Percentiles rank a stretch among this genome's conserved stretches.
Conservation (phyloP, 2,797 vertebrate genomes). For the Chloroceryle amazona region DNA sequence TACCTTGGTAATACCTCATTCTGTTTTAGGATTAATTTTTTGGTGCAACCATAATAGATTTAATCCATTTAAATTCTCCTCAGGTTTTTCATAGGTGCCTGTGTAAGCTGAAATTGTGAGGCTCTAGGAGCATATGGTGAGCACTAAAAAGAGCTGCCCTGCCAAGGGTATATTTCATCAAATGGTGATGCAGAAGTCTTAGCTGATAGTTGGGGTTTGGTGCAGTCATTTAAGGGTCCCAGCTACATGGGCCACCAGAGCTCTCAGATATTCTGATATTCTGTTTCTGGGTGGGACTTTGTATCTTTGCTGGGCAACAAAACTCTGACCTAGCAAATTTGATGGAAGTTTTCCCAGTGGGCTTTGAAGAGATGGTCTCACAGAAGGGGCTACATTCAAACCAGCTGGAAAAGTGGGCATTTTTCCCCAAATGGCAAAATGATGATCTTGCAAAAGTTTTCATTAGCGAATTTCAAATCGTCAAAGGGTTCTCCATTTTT, state of each 20-base stretch:
- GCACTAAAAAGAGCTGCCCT: background rate
- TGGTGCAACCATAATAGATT: background rate
- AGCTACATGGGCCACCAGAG: background rate
- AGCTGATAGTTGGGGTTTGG: background rate
- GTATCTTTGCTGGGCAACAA: background rate
- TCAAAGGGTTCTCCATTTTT: background rate
- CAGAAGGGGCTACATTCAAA: background rate
- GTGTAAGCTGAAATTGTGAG: background rate
- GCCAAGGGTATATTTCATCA: background rate
- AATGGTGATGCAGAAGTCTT: background rate
- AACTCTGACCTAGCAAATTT: background rate
- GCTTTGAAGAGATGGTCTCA: background rate
- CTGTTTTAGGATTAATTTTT: background rate
- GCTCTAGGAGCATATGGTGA: background rate
- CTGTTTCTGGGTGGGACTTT: background rate
- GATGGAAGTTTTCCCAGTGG: background rate
- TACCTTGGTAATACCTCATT: background rate
- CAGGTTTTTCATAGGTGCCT: background rate
- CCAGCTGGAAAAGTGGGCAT: background rate
- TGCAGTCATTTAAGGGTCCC: background rate
- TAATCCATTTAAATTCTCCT: background rate
- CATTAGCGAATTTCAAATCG: slow-evolving; percentile 8
- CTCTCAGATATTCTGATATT: background rate
- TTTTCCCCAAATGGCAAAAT: background rate
- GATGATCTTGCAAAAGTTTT: slow-evolving; percentile 28